phyloP scores from a whole-genome alignment of 2,888 invertebrate species.

The Oscheius myriophilus region DNA sequence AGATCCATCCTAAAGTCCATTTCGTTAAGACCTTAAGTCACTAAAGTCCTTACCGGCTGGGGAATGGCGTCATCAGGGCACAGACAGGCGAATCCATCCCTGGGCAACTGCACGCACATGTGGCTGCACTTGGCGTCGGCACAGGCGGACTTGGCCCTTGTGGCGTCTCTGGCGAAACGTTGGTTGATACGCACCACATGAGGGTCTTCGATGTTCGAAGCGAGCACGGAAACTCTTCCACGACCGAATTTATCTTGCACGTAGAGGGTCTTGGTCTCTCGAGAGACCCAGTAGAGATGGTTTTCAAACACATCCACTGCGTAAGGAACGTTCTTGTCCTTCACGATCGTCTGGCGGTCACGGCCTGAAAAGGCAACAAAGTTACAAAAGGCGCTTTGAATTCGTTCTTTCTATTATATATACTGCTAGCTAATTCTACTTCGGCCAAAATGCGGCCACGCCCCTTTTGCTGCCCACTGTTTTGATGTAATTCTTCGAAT shows the following conservation, averaged over 20 bases:
- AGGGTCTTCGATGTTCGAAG: slow-evolving; percentile 85
- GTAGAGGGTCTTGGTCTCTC: slow-evolving; percentile 85
- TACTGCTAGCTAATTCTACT: too few species aligned
- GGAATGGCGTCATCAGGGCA: slow-evolving; percentile 81
- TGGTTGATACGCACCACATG: slow-evolving; percentile 80
- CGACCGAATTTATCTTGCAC: slow-evolving; percentile 91
- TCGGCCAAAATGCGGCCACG: too few species aligned
- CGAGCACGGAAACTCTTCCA: slow-evolving; percentile 85
- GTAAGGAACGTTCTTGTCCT: slow-evolving; percentile 59
- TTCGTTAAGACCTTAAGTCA: background rate
- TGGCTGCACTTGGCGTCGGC: slow-evolving; percentile 84
- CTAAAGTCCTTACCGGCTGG: slow-evolving; percentile 35
- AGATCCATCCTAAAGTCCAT: slow-evolving; percentile 56
- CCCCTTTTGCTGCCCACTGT: too few species aligned
- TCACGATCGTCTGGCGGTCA: slow-evolving; percentile 56
- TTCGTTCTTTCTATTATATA: too few species aligned
- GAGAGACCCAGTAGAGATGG: slow-evolving; percentile 89
- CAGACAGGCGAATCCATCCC: slow-evolving; percentile 83
- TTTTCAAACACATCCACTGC: slow-evolving; percentile 90
- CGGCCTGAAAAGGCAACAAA: slow-evolving; percentile 40
- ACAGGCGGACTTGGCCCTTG: slow-evolving; percentile 74
- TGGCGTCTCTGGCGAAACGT: slow-evolving; percentile 50
- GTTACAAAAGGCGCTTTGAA: too few species aligned
- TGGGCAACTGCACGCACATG: slow-evolving; percentile 88
- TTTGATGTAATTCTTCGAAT: too few species aligned